Conservation (phyloP, 2,888 invertebrate species). For the Monopis laevigella region DNA sequence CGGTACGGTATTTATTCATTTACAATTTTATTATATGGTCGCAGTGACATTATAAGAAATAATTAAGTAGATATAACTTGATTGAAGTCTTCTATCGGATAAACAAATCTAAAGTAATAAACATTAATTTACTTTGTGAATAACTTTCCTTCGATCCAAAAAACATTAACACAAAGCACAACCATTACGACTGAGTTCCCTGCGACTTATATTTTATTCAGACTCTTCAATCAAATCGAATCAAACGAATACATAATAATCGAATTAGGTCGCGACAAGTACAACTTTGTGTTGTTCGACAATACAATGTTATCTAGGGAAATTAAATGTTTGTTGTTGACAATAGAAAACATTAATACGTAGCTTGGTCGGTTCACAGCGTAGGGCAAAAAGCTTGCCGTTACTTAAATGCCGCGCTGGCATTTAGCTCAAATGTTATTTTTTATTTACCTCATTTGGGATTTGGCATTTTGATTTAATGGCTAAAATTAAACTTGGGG, state of each 20-base stretch:
- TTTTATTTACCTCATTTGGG: conserved; percentile 63
- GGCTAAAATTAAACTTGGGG: too few relatives aligned
- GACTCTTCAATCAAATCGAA: conserved; percentile 5
- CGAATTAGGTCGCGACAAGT: conserved; percentile 25
- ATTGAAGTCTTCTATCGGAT: too few relatives aligned
- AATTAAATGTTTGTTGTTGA: conserved; percentile 29
- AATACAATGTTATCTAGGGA: conserved; percentile 26
- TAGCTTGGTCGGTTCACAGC: too few relatives aligned
- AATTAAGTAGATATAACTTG: too few relatives aligned
- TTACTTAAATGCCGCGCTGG: conserved; percentile 39
- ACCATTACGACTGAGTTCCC: too few relatives aligned
- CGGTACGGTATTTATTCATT: too few relatives aligned
- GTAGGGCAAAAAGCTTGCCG: neutral
- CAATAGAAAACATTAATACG: conserved; percentile 8
- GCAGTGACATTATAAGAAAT: too few relatives aligned
- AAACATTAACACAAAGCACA: too few relatives aligned
- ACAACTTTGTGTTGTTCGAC: neutral
- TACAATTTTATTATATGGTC: too few relatives aligned
- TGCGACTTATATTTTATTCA: conserved; percentile 9
- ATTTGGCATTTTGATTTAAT: conserved; percentile 61
- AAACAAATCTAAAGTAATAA: too few relatives aligned
- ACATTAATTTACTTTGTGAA: too few relatives aligned
- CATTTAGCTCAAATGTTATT: conserved; percentile 41
- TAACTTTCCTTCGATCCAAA: too few relatives aligned
- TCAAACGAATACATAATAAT: conserved; percentile 26